Base-by-base conservation (phyloP, 2,888 invertebrate genomes). In the Lasius platythorax region DNA sequence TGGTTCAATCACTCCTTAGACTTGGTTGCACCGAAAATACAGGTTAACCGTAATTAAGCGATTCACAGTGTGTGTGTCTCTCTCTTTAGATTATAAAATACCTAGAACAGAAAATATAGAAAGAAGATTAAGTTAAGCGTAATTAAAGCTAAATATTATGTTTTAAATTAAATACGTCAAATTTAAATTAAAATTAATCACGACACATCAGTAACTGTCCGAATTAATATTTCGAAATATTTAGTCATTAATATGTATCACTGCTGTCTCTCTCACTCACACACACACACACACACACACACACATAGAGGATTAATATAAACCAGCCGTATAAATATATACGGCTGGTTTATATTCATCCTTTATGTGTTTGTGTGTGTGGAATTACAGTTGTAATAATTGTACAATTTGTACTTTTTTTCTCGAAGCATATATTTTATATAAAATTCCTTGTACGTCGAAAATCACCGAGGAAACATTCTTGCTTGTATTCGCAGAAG, bases 71-170 rank as follows among this genome's bases (percentile, higher is more conserved):
- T 23, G 23, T 23, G 23, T 23, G 23, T 37, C 37, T 37, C 40
- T n/a, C 56, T 76, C 67, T 46, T 46, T 40, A 53, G 37, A 76
- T 40, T 76, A 76, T 67, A 56, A 40, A 67, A 53, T 76, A 76
- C 28, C 67, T 76, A 28, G 28, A 76, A 76, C 67, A 67, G 67
- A 76, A 76, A 67, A 23, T 37, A 76, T 37, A 76, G 66, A 15
- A 53, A 40, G 40, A 40, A 56, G 76, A 76, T 76, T 76, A 18
- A 64, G 37, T 64, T 23, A 28, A 64, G 33, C 37, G 8, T 76
- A 28, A 37, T 53, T 37, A 76, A 5, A 23, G 4, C 37, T 33
- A 30, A 4, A 15, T 15, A 53, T 33, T 12, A 53, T 2, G 15
- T 11, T 40, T 40, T 15, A 30, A 28, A 74, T 12, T n/a, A 46